Percentiles rank a stretch among this genome's conserved stretches.
Conservation (phyloP, 1,140 invertebrate genomes). For the Cotesia glomerata region DNA sequence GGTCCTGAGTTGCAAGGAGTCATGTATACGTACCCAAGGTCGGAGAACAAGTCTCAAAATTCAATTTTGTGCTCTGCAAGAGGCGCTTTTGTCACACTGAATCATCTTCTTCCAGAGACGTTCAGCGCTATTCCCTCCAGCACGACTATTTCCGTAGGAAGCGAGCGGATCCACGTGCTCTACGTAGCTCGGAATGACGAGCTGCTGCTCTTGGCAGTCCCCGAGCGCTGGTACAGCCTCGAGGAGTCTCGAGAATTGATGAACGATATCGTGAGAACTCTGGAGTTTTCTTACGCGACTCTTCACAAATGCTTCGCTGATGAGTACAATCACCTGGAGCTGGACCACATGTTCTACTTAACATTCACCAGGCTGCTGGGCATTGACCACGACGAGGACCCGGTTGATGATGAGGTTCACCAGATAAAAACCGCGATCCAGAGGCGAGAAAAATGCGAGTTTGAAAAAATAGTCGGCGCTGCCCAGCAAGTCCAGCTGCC, state of each 20-base stretch:
- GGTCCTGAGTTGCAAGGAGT: slow-evolving; percentile 71
- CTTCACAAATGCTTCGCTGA: slow-evolving; percentile 62
- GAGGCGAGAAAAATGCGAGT: slow-evolving; percentile 42
- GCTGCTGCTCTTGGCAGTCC: slow-evolving; percentile 64
- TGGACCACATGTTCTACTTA: slow-evolving; percentile 67
- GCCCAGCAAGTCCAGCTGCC: slow-evolving; percentile 71
- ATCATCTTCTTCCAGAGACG: slow-evolving; percentile 71
- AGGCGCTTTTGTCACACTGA: slow-evolving; percentile 73
- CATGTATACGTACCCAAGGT: slow-evolving; percentile 71
- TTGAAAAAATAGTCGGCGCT: slow-evolving; percentile 55
- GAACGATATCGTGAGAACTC: slow-evolving; percentile 58
- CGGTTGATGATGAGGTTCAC: slow-evolving; percentile 15
- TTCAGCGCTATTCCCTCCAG: slow-evolving; percentile 65
- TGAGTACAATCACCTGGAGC: slow-evolving; percentile 49
- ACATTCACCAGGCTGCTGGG: slow-evolving; percentile 61
- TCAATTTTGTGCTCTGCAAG: slow-evolving; percentile 65
- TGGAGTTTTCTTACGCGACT: slow-evolving; percentile 65
- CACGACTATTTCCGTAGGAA: slow-evolving; percentile 65
- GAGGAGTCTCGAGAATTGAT: slow-evolving; percentile 62
- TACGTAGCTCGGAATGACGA: slow-evolving; percentile 66
- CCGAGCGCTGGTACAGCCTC: slow-evolving; percentile 60
- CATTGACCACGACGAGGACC: slow-evolving; percentile 35
- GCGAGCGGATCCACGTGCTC: slow-evolving; percentile 65
- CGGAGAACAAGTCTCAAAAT: slow-evolving; percentile 65
- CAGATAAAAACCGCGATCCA: slow-evolving; percentile 23